Evolutionary conservation across 2,888 invertebrate genomes (phyloP), one percentile per base, ranked within the genome.

Genomic region (Petrophora chlorosata): DNA sequence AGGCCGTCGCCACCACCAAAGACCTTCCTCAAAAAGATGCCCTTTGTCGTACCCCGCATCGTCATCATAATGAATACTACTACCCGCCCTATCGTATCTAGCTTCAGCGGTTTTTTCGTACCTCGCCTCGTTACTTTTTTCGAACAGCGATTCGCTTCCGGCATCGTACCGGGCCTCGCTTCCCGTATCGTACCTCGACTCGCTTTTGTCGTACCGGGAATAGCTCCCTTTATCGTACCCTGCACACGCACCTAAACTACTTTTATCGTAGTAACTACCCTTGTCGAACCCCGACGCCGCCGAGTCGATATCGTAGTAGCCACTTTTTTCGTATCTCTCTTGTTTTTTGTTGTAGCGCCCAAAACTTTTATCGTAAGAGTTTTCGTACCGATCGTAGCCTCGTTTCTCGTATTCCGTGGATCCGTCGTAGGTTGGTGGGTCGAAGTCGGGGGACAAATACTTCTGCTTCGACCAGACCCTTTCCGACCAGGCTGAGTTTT

Each of bases 401-500:
- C 60, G 35, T 26, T 61, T 63, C 14, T 67, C 65, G 60, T 67
- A 60, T 52, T 69, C 63, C n/a, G 59, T 61, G 65, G 57, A 51
- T 53, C 57, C 54, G 29, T 52, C 53, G 54, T 74, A 65, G 54
- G 61, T 62, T n/a, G 62, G 60, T 22, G 67, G 59, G 51, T 71
- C 64, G 48, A 68, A 68, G 28, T 67, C 61, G n/a, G 69, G 61
- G 14, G 67, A 60, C 10, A 65, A 63, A 59, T 73, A 73, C 55
- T 64, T 65, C 56, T 72, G 70, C 45, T 76, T 77, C 52, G 75
- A 72, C 67, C 79, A 72, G 17, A 70, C 63, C 50, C 71, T 67
- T 30, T 78, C 81, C 1, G 85, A 80, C 86, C 86, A 86, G 2
- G 78, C 78, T 1, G 85, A 77, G 36, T 76, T 72, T 55, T 83